phyloP scores from a whole-genome alignment of 1,140 invertebrate species.

The Drosophila parvula region DNA sequence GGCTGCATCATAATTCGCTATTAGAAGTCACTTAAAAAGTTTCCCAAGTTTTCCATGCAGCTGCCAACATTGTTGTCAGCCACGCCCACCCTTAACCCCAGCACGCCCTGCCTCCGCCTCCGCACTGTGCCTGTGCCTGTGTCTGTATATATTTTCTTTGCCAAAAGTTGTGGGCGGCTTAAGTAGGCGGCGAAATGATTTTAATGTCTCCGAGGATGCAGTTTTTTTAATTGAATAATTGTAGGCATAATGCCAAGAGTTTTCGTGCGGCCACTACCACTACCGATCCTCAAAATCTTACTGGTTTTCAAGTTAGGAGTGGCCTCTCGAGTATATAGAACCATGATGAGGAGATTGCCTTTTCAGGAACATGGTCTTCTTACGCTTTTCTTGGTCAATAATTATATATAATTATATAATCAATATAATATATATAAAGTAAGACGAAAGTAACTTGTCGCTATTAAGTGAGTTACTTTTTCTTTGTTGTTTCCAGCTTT shows the following conservation, averaged over 20 bases:
- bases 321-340: too few species aligned
- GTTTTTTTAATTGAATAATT: slow-evolving; percentile 53
- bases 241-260: slow-evolving; percentile 27
- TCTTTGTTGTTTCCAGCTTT: too few species aligned
- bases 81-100: slow-evolving; percentile 35
- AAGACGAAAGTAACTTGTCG: too few species aligned
- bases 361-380: too few species aligned
- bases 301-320: too few species aligned
- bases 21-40: slow-evolving; percentile 81
- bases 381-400: too few species aligned
- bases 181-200: slow-evolving; percentile 49
- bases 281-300: too few species aligned
- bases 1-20: slow-evolving; percentile 78
- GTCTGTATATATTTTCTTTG: slow-evolving; percentile 11
- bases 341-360: too few species aligned
- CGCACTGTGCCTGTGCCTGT: neutral
- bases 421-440: too few species aligned
- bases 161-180: slow-evolving; percentile 26
- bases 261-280: neutral
- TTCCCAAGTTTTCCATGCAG: slow-evolving; percentile 76
- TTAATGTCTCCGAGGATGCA: slow-evolving; percentile 48
- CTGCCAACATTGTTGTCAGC: slow-evolving; percentile 79
- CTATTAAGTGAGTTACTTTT: too few species aligned
- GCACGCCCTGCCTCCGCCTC: too few species aligned
- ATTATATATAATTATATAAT: too few species aligned